Percentiles rank a stretch among this genome's conserved stretches.
These are phyloP conservation scores for Cryptoblepharus egeriae DNA, from an alignment of 2,797 vertebrate species.

Conservation along the genomic window DNA sequence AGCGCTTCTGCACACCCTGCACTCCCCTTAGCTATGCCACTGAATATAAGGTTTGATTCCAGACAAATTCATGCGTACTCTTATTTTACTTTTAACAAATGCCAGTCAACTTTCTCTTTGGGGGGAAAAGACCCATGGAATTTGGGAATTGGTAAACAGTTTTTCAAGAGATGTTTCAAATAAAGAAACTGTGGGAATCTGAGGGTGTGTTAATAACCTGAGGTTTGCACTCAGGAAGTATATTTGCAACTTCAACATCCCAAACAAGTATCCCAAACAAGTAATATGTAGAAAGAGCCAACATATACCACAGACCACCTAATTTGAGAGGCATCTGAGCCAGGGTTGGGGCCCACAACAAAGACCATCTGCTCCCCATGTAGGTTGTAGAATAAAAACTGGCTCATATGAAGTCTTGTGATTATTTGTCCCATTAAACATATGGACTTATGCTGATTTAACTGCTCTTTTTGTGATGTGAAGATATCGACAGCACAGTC, in stretches of 20 bases:
- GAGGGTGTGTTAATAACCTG: conserved; percentile 50
- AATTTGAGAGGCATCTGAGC: conserved; percentile 32
- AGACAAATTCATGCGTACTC: rapidly evolving
- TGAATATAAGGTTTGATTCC: not conserved
- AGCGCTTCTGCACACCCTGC: no score
- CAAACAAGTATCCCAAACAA: conserved; percentile 37
- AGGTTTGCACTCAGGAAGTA: conserved; percentile 54
- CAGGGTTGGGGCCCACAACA: conserved; percentile 20
- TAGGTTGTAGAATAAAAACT: conserved; percentile 21
- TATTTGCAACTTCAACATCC: conserved; percentile 17
- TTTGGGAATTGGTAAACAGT: conserved; percentile 7
- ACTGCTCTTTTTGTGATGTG: conserved; percentile 4
- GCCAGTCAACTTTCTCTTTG: not conserved
- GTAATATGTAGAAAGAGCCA: conserved; percentile 48
- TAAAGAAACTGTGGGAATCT: conserved; percentile 58
- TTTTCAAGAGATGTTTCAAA: conserved; percentile 21
- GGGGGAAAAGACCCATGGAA: not conserved
- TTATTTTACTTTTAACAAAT: not conserved
- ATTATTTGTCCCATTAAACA: conserved; percentile 14
- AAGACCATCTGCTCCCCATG: not conserved
- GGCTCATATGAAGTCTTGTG: not conserved
- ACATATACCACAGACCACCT: conserved; percentile 45
- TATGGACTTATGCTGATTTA: not conserved
- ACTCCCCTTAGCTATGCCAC: no score
- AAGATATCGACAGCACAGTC: no score